Evolutionary conservation across 2,113 vertebrate genomes (phyloP), one percentile per base, ranked within the genome.

Genomic region (Archilochus colubris): DNA sequence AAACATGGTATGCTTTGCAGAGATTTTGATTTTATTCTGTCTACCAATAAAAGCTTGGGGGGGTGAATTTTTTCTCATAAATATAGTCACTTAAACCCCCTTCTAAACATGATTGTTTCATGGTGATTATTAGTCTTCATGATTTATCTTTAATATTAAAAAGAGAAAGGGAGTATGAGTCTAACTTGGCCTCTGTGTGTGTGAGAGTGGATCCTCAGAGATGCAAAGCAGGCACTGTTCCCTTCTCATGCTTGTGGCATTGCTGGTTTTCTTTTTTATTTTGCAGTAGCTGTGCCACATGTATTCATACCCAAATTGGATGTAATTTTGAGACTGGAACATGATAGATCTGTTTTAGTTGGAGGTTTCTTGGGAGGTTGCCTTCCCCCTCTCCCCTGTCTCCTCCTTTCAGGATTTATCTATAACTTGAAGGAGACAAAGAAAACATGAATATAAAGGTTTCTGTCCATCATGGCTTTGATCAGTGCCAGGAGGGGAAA

Each of bases 341-440:
- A 46, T 33, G 9, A 88, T 46, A 81, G 36, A 40, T 13, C 12
- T 80, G 10, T 21, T 88, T 73, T 62, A 64, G 16, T 51, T 59
- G 24, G n/a, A 33, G 23, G 9, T 53, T 12, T 59, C 46, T 88
- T 82, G 38, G 30, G 38, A 84, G 5, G 31, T n/a, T 91, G 33
- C 40, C 76, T 86, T 79, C 9, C 74, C 51, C 38, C 63, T 38
- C 36, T 38, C 36, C 36, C 36, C 36, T 10, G 36, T 38, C 30
- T 61, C 44, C 17, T 72, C 10, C 12, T 69, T 53, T 94, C 28
- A 15, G 31, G 8, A 91, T 94, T 94, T 85, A 40, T 31, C 48
- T 86, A 4, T 89, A 90, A 48, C 38, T 77, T 85, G 53, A 88
- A 81, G 64, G 55, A 77, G 62, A 62, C 50, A 82, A 91, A 92